phyloP scores from a whole-genome alignment of 1,140 invertebrate genomes.

The Trypoxylus dichotomus region DNA sequence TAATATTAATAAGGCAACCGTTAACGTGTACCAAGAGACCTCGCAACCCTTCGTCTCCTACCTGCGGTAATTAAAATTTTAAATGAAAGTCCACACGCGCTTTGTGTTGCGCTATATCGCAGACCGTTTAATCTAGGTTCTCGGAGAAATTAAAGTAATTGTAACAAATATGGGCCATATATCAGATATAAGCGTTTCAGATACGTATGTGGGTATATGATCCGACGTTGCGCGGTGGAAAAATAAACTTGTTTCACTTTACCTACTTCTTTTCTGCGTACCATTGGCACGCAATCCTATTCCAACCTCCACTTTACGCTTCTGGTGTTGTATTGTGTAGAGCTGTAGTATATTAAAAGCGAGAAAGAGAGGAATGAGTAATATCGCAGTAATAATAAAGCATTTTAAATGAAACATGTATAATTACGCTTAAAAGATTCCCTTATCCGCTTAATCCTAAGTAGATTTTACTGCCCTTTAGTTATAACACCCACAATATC shows the following conservation, averaged over 20 bases:
- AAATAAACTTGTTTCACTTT: constrained; percentile 1
- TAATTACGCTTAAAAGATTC: not conserved
- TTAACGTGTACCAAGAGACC: not conserved
- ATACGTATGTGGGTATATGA: not conserved
- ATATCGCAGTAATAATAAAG: not conserved
- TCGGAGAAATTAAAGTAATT: constrained; percentile 9
- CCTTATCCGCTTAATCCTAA: not conserved
- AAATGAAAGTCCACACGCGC: constrained; percentile 9
- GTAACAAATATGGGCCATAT: constrained; percentile 14
- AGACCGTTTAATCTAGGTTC: not conserved
- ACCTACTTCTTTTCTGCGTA: not conserved
- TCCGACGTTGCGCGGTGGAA: not conserved
- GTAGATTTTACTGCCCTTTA: not conserved
- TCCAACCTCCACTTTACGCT: not conserved
- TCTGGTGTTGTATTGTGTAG: not conserved
- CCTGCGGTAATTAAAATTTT: constrained; percentile 4
- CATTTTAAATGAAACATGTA: not conserved
- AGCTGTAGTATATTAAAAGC: not conserved
- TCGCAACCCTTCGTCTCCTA: not conserved
- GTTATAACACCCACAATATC: too few relatives aligned
- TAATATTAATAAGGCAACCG: constrained; percentile 23
- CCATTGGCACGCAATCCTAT: not conserved
- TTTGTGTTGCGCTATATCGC: not conserved
- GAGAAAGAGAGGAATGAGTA: not conserved
- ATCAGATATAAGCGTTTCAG: not conserved